Evolutionary conservation across 2,797 vertebrate genomes (phyloP).

Genomic region (Gallinago stenura): DNA sequence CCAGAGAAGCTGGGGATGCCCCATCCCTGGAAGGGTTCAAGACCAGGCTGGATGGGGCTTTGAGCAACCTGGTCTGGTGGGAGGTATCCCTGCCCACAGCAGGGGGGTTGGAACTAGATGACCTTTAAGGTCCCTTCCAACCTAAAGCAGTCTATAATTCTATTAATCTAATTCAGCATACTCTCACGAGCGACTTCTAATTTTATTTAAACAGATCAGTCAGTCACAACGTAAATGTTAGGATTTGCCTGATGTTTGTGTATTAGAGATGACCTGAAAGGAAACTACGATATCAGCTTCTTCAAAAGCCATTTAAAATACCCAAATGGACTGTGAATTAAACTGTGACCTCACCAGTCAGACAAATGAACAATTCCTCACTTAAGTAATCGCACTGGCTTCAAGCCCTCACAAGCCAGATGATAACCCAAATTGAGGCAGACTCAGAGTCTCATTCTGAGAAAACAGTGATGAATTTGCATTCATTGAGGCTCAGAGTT

Average conservation of each 20-base stretch:
- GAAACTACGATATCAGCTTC: not conserved
- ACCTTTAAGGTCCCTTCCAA: not conserved
- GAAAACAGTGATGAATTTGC: not conserved
- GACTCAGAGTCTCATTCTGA: not conserved
- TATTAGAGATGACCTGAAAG: not conserved
- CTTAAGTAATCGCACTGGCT: not conserved
- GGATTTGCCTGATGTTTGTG: not conserved
- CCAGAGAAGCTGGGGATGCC: not conserved
- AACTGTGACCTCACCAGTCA: not conserved
- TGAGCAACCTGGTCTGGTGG: not conserved
- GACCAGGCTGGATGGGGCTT: not conserved
- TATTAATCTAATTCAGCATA: not conserved
- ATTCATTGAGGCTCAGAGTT: not conserved
- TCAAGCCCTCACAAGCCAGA: not conserved
- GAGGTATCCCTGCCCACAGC: not conserved
- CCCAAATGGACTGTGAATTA: not conserved
- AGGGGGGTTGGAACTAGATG: not conserved
- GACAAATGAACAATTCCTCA: not conserved
- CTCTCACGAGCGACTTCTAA: not conserved
- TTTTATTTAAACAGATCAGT: not conserved
- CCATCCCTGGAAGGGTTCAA: not conserved
- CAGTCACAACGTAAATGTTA: not conserved
- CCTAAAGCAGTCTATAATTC: not conserved
- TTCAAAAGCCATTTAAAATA: not conserved
- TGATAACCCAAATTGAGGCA: not conserved